A percentile compares a stretch with the other conserved stretches of the same genome.
phyloP scores from a whole-genome alignment of 1,140 invertebrate genomes.

The Pseudachorutes palmiensis region DNA sequence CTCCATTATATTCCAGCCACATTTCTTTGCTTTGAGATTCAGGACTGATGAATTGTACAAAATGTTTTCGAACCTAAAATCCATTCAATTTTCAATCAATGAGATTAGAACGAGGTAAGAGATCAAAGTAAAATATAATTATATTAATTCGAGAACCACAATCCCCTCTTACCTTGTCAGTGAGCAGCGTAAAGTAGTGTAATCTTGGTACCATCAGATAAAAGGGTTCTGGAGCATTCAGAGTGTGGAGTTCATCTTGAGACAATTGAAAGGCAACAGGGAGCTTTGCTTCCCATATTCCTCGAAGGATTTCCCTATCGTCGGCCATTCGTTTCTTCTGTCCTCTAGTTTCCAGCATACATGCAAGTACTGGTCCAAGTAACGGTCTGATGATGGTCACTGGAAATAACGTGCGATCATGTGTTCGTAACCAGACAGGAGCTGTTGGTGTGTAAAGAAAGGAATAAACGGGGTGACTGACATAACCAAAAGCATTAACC shows the following conservation, averaged over 20 bases:
- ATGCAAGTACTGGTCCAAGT: too few relatives aligned
- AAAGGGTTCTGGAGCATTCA: conserved; percentile 81
- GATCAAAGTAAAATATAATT: conserved; percentile 36
- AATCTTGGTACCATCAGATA: conserved; percentile 90
- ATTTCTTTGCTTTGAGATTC: conserved; percentile 78
- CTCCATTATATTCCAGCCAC: conserved; percentile 91
- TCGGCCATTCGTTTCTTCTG: conserved; percentile 60
- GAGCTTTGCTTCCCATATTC: conserved; percentile 91
- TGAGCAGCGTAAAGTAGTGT: conserved; percentile 91
- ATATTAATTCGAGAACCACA: background rate
- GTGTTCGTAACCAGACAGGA: too few relatives aligned
- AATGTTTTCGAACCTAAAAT: conserved; percentile 86
- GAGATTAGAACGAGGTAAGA: too few relatives aligned
- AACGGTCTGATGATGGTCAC: too few relatives aligned
- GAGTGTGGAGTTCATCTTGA: conserved; percentile 74
- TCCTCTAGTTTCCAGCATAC: background rate
- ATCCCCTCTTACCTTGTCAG: conserved; percentile 69
- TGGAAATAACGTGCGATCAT: too few relatives aligned
- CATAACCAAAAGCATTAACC: too few relatives aligned
- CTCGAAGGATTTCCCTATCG: conserved; percentile 81
- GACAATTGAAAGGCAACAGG: conserved; percentile 83
- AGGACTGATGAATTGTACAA: conserved; percentile 68
- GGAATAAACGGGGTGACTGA: too few relatives aligned
- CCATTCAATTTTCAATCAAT: too few relatives aligned
- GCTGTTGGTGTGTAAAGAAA: too few relatives aligned